These are phyloP conservation scores for Chaetophractus vellerosus DNA, from an alignment of 2,797 vertebrate species.

Conservation along the genomic window DNA sequence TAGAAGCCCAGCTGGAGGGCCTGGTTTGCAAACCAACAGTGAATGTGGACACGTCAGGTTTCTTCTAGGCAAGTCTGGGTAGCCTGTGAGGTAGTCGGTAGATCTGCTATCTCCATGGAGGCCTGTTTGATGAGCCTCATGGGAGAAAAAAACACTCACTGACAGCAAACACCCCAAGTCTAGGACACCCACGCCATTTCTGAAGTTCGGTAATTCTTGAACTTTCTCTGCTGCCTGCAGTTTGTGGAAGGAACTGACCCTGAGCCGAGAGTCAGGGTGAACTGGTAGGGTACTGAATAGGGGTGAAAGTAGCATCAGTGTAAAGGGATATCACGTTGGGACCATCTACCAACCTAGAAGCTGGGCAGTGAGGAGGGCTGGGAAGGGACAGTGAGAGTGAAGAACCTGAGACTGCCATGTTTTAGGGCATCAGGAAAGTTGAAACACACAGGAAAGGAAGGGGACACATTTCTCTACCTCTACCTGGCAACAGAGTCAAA, in stretches of 20 bases:
- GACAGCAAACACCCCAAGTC: background rate
- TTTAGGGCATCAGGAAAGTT: background rate
- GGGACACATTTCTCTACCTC: background rate
- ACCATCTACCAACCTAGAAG: background rate
- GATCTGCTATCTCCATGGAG: background rate
- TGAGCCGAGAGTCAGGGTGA: background rate
- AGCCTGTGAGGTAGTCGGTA: background rate
- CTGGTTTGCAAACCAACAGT: background rate
- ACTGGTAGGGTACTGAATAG: no score
- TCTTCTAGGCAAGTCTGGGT: background rate
- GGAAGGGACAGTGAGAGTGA: background rate
- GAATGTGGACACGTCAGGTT: background rate
- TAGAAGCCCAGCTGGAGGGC: background rate
- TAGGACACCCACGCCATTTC: background rate
- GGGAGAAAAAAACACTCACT: background rate
- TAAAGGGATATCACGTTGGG: fast-evolving
- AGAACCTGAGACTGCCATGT: background rate
- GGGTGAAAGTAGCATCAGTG: background rate
- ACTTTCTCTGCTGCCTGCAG: background rate
- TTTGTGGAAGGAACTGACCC: background rate
- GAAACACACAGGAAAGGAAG: background rate
- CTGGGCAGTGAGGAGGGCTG: fast-evolving
- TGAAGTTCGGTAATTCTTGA: background rate
- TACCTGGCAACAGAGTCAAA: background rate
- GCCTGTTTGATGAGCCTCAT: background rate